phyloP scores from a whole-genome alignment of 1,140 invertebrate species.

The Protaetia brevitarsis region DNA sequence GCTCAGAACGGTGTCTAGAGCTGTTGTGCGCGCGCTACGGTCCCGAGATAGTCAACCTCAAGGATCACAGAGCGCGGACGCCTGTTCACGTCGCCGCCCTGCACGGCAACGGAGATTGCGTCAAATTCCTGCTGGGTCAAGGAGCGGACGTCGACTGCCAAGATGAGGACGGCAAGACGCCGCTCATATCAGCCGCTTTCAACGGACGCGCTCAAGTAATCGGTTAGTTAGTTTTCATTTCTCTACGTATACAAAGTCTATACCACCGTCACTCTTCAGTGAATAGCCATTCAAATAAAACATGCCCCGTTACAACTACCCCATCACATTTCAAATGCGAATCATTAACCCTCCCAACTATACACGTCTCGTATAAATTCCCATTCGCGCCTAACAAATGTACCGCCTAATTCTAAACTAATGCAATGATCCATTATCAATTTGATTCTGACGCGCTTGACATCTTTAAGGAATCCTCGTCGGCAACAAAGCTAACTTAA shows the following conservation, averaged over 20 bases:
- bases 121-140: constrained; percentile 55
- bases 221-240: constrained; percentile 44
- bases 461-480: constrained; percentile 52
- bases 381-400: too few relatives aligned
- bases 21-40: constrained; percentile 57
- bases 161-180: constrained; percentile 57
- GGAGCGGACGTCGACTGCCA: constrained; percentile 51
- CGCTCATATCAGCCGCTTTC: constrained; percentile 58
- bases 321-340: too few relatives aligned
- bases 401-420: too few relatives aligned
- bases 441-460: not conserved
- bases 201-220: constrained; percentile 56
- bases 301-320: too few relatives aligned
- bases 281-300: too few relatives aligned
- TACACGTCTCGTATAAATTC: too few relatives aligned
- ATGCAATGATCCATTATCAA: too few relatives aligned
- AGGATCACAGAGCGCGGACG: constrained; percentile 55
- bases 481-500: constrained; percentile 54
- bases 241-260: too few relatives aligned
- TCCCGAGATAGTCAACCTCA: constrained; percentile 51
- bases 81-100: constrained; percentile 61
- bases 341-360: too few relatives aligned
- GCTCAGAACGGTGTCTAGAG: constrained; percentile 58
- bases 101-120: constrained; percentile 56
- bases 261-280: too few relatives aligned